These are phyloP conservation scores for Myrmophylax atrothorax DNA, from an alignment of 2,113 vertebrate species.

Conservation along the genomic window DNA sequence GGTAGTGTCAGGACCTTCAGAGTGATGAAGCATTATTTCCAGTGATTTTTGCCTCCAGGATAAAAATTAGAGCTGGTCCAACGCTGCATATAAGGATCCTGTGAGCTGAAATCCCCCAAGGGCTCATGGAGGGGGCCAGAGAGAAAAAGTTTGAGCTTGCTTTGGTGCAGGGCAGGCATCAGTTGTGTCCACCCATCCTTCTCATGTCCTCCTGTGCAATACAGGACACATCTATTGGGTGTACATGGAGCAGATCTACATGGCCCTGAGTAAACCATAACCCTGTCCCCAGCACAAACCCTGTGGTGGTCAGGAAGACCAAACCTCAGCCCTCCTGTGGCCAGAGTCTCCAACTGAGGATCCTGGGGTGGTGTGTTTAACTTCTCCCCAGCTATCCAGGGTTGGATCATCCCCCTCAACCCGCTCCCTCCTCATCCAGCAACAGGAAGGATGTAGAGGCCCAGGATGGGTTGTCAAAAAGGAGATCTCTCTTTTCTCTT, in stretches of 20 bases:
- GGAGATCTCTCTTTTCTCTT: neutral
- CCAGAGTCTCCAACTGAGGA: neutral
- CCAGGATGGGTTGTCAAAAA: neutral
- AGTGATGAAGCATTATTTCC: constrained; percentile 50
- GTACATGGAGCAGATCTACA: accelerated
- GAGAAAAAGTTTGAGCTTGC: neutral
- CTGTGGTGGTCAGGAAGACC: neutral
- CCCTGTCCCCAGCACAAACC: neutral
- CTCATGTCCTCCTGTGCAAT: neutral
- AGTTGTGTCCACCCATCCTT: accelerated
- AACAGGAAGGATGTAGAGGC: neutral
- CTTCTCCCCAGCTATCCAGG: neutral
- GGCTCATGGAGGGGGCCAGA: neutral
- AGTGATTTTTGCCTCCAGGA: constrained; percentile 55
- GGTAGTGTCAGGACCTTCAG: constrained; percentile 63
- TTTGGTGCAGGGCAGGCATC: neutral
- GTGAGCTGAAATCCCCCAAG: neutral
- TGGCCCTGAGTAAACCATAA: neutral
- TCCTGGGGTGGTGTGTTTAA: neutral
- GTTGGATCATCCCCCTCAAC: neutral
- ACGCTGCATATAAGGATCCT: neutral
- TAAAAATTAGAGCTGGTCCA: constrained; percentile 34
- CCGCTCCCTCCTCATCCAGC: neutral
- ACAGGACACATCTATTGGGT: neutral
- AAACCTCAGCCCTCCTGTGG: neutral